Evolutionary conservation across 23 tunicate genomes (phyloP).

Genomic region (Trididemnum miniatum): DNA sequence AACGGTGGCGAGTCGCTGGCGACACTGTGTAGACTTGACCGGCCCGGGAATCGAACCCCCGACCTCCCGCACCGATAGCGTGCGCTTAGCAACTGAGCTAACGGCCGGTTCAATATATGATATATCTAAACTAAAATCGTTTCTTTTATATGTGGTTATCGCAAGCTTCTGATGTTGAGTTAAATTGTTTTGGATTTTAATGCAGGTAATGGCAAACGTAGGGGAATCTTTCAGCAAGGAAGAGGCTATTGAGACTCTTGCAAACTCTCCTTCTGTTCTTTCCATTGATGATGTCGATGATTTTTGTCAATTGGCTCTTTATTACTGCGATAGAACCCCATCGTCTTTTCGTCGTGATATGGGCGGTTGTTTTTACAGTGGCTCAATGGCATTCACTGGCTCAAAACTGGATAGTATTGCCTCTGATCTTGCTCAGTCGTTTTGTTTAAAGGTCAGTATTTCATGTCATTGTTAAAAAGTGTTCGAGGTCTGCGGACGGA

Average conservation of each 20-base stretch:
- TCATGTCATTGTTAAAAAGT: too few species aligned
- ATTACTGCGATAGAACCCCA: slow-evolving; percentile 79
- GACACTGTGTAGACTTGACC: too few species aligned
- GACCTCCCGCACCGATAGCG: too few species aligned
- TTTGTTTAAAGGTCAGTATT: slow-evolving; percentile 52
- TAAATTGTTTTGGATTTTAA: not conserved
- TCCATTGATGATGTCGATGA: slow-evolving; percentile 74
- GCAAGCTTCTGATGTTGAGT: not conserved
- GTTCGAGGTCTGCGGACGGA: too few species aligned
- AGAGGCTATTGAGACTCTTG: slow-evolving; percentile 44
- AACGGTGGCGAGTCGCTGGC: too few species aligned
- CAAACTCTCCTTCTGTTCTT: slow-evolving; percentile 67
- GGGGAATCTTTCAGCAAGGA: slow-evolving; percentile 13
- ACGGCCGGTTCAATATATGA: too few species aligned
- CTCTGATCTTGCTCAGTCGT: slow-evolving; percentile 52
- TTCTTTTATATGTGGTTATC: too few species aligned
- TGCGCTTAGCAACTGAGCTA: too few species aligned
- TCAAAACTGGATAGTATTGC: slow-evolving; percentile 47
- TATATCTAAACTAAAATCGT: too few species aligned
- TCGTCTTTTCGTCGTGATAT: slow-evolving; percentile 65
- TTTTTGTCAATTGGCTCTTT: slow-evolving; percentile 83
- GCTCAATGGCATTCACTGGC: slow-evolving; percentile 42
- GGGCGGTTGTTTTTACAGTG: slow-evolving; percentile 62
- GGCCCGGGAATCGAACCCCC: too few species aligned
- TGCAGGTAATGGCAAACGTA: slow-evolving; percentile 29